Conservation (phyloP, 2,797 vertebrate genomes). For the Poeciliopsis gracilis region DNA sequence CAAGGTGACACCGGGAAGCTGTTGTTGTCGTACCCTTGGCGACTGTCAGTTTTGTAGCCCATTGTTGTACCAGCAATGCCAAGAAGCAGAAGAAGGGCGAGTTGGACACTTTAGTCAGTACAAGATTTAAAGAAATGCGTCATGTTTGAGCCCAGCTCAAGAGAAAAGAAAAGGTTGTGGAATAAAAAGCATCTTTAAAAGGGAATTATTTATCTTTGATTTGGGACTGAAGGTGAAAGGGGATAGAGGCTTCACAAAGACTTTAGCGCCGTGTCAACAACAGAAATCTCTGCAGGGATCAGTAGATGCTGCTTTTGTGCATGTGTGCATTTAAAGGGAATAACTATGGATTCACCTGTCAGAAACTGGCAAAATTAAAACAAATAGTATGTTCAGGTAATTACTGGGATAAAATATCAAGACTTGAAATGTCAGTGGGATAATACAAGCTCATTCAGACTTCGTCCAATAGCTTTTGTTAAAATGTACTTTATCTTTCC, state of each 20-base stretch:
- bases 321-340: not conserved
- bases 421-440: not conserved
- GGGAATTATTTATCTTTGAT: conserved; percentile 40
- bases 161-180: not conserved
- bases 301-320: not conserved
- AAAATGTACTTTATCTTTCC: conserved; percentile 8
- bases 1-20: conserved; percentile 67
- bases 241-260: conserved; percentile 6
- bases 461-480: not conserved
- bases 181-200: not conserved
- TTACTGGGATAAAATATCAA: not conserved
- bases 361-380: not conserved
- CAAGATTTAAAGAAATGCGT: conserved; percentile 1
- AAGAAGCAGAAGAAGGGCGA: conserved; percentile 4
- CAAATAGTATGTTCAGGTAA: not conserved
- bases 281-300: conserved; percentile 7
- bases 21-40: conserved; percentile 40
- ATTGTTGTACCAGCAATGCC: conserved; percentile 18
- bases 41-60: conserved; percentile 31
- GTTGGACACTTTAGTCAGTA: not conserved
- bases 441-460: not conserved
- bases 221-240: conserved; percentile 1
- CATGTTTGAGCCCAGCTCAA: conserved; percentile 6
- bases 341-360: not conserved
- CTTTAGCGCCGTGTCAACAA: conserved; percentile 41